Conservation (phyloP, 2,113 vertebrate species). For the Myotis lucifugus region DNA sequence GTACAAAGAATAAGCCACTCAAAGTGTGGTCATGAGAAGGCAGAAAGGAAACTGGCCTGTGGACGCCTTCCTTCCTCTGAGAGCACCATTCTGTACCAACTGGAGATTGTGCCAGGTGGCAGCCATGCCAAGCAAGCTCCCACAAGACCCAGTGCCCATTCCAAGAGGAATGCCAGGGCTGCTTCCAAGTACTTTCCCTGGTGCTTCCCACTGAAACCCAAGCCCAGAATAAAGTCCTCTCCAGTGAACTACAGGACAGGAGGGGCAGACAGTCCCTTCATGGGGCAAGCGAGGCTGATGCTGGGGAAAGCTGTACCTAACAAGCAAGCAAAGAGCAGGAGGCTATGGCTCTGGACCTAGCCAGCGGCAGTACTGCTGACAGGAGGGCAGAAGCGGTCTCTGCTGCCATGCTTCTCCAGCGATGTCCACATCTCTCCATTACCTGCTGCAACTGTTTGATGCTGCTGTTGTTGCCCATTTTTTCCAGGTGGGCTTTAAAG, state of each 20-base stretch:
- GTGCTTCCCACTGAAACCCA: neutral
- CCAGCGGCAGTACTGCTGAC: neutral
- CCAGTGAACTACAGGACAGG: neutral
- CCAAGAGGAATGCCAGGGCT: neutral
- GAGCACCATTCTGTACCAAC: neutral
- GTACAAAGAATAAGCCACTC: neutral
- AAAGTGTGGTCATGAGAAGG: neutral
- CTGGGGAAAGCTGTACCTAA: neutral
- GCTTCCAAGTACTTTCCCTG: neutral
- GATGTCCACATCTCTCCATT: neutral
- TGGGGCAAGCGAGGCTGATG: neutral
- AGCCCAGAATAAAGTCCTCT: neutral
- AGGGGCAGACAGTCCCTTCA: neutral
- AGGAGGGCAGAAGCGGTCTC: fast-evolving
- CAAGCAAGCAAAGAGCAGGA: neutral
- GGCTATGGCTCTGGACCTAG: neutral
- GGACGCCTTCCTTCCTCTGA: neutral
- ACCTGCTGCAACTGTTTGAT: slow-evolving; percentile 99
- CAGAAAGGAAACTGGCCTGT: neutral
- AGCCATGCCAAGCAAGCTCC: neutral
- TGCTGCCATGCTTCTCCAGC: neutral
- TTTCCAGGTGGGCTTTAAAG: slow-evolving; percentile 98
- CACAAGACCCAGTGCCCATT: neutral
- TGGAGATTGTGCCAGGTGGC: neutral
- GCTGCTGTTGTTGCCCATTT: slow-evolving; percentile 92